Conservation (phyloP, 37 sponge, comb jelly and placozoan species). For the Ianthella basta region DNA sequence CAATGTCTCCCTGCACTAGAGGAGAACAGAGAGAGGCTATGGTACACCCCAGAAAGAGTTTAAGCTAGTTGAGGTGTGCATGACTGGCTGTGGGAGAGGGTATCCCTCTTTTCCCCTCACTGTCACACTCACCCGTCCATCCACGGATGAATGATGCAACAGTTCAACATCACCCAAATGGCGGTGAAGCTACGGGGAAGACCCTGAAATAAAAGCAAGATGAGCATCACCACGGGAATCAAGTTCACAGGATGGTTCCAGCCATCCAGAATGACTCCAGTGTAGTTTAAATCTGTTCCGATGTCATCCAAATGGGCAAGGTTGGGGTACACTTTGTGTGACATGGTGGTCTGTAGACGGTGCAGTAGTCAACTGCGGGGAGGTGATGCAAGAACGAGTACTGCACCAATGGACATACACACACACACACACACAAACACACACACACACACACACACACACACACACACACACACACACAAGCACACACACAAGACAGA, state of each 20-base stretch:
- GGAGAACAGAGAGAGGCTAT: too few relatives aligned
- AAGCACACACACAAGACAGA: too few relatives aligned
- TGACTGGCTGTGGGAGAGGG: too few relatives aligned
- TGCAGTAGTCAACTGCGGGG: too few relatives aligned
- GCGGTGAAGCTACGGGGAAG: conserved; percentile 35
- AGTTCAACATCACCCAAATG: conserved; percentile 60
- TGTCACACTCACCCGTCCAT: conserved; percentile 32
- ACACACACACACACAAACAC: too few relatives aligned
- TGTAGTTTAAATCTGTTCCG: conserved; percentile 59
- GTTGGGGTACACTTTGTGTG: conserved; percentile 64
- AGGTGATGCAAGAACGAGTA: too few relatives aligned
- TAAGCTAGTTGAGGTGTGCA: too few relatives aligned
- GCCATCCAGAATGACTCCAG: conserved; percentile 50
- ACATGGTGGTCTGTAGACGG: conserved; percentile 32
- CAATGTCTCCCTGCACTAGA: too few relatives aligned
- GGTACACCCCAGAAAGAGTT: too few relatives aligned
- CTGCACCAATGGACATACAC: too few relatives aligned
- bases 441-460: too few relatives aligned
- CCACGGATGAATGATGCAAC: conserved; percentile 63
- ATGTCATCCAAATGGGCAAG: conserved; percentile 48
- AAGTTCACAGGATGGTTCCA: conserved; percentile 40
- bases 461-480: too few relatives aligned
- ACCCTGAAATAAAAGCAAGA: conserved; percentile 31
- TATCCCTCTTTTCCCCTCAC: not conserved
- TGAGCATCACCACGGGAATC: conserved; percentile 34